phyloP scores from a whole-genome alignment of 2,888 invertebrate genomes.

The Portevinia maculata region DNA sequence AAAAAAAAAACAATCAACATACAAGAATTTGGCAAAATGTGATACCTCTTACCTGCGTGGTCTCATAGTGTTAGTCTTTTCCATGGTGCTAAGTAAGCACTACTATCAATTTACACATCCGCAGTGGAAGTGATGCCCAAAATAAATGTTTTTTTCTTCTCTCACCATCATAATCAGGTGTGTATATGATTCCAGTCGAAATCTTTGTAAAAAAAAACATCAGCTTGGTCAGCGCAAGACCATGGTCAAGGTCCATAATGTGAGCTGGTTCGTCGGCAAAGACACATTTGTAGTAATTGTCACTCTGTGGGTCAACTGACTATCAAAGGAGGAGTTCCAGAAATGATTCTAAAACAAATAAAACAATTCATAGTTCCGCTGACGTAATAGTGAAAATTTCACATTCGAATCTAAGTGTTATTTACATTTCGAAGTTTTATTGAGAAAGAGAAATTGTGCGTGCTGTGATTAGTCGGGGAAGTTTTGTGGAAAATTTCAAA shows the following conservation, averaged over 20 bases:
- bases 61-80: background rate
- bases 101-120: too few species aligned
- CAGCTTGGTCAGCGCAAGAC: slow-evolving; percentile 18
- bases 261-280: slow-evolving; percentile 29
- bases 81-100: too few species aligned
- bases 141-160: slow-evolving; percentile 30
- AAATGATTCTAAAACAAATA: slow-evolving; percentile 4
- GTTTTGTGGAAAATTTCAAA: slow-evolving; percentile 25
- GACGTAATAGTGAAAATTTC: slow-evolving; percentile 68
- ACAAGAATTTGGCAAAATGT: slow-evolving; percentile 27
- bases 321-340: too few species aligned
- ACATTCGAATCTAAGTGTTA: slow-evolving; percentile 31
- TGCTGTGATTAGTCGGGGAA: slow-evolving; percentile 12
- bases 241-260: slow-evolving; percentile 67
- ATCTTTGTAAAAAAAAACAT: slow-evolving; percentile 4
- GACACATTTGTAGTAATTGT: slow-evolving; percentile 9
- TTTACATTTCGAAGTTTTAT: slow-evolving; percentile 41
- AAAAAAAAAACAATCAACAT: background rate
- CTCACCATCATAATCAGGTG: slow-evolving; percentile 42
- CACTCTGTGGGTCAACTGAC: slow-evolving; percentile 1
- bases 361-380: slow-evolving; percentile 15
- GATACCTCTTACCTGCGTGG: slow-evolving; percentile 3
- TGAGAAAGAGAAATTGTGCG: slow-evolving; percentile 66
- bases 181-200: slow-evolving; percentile 13
- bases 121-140: background rate